Base-by-base conservation (phyloP, 2,888 invertebrate genomes). In the Sthenelais limicola region DNA sequence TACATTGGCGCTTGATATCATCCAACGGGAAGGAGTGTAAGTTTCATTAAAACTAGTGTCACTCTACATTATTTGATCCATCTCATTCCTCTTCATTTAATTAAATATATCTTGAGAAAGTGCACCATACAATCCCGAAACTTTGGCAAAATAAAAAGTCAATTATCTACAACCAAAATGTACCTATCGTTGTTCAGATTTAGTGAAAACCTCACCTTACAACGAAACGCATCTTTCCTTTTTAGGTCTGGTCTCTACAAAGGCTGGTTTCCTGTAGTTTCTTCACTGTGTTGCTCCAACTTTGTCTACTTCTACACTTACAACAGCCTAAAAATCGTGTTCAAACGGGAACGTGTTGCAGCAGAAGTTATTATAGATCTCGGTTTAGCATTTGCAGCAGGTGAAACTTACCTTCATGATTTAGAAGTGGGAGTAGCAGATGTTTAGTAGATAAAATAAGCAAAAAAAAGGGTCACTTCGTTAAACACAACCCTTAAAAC, bases 271-370 rank as follows among this genome's bases (percentile, higher is more conserved):
- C 95, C 96, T 12, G 95, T 95, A 4, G 89, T 96, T 56, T 92
- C 94, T 81, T 94, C 94, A 76, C 89, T 96, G 3, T 95, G 94
- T 80, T 91, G 93, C 76, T 96, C 96, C 62, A 96, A 95, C 88
- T 96, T 96, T 89, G 93, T 96, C n/a, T 96, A 96, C 87, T 96
- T 96, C 86, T 96, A 96, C 88, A 91, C 94, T 82, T 96, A 95
- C 88, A 96, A 95, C 89, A 93, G 93, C 24, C 89, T 96, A 49
- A 93, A 94, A 83, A 90, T 90, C 69, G 79, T 90, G 1, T 26
- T 32, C 26, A 4, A 28, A 3, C 47, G 15, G 5, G n/a, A n/a
- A n/a, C n/a, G n/a, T n/a, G 21, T 28, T 15, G 32, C 21, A 5
- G 48, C 62, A 30, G 18, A n/a, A n/a, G 21, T 56, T 7, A 7